Evolutionary conservation across 2,888 invertebrate species (phyloP), one percentile per base, ranked within the genome.

Genomic region (Orthosia gothica): DNA sequence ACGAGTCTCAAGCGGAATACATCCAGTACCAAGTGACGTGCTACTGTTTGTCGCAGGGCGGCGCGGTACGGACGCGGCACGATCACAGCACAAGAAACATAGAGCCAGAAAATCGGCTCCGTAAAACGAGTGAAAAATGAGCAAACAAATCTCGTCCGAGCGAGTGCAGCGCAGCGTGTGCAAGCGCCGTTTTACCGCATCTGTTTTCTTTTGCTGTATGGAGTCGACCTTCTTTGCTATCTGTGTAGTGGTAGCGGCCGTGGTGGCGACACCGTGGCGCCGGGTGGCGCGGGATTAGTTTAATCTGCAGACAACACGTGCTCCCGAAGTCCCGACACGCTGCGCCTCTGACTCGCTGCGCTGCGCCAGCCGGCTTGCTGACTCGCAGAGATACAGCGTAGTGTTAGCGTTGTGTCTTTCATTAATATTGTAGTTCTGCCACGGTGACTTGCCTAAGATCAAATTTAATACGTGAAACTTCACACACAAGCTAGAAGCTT

Each of bases 291-390:
- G 12, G 23, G 79, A 81, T 84, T 84, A 79, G 82, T 79, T 72
- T 70, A 78, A 79, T 81, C 73, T 71, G 78, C 50, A 70, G 76
- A 47, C 71, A 76, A 65, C 84, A 74, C 84, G 82, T 63, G 80
- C 78, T 15, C 23, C 54, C 15, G 64, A 9, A n/a, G n/a, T n/a
- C n/a, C n/a, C n/a, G n/a, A n/a, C n/a, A 9, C 26, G 57, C 59
- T 15, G 55, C 20, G 45, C 20, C 58, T 5, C 45, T 57, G 64
- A 18, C 59, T 5, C 26, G 57, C 74, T 70, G 47, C 74, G n/a
- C 49, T 47, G 13, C 67, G 16, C 64, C 12, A n/a, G 62, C 69
- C 23, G n/a, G 55, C 57, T 49, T 13, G 52, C 65, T 58, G 52
- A 20, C 54, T 32, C 15, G n/a, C 55, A 16, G 23, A 50, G 40